Percentiles rank a stretch among this genome's conserved stretches.
phyloP scores from a whole-genome alignment of 2,888 invertebrate genomes.

The Rhingia campestris region DNA sequence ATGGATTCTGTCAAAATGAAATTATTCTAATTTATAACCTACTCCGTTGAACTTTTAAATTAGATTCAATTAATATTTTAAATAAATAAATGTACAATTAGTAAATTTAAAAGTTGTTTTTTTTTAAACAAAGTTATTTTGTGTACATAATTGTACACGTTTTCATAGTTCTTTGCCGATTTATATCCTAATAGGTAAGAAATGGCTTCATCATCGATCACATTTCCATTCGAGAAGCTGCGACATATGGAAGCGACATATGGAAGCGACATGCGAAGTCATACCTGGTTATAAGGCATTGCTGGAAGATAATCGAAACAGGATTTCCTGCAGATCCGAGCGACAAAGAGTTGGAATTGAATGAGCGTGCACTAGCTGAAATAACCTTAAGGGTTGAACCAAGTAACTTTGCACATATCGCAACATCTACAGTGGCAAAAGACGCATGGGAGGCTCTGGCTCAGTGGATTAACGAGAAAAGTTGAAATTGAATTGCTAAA shows the following conservation, averaged over 20 bases:
- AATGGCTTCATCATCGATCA: conserved; percentile 24
- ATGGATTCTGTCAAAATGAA: too few relatives aligned
- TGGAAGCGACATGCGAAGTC: conserved; percentile 63
- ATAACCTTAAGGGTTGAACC: too few relatives aligned
- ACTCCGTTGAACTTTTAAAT: neutral
- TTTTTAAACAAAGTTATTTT: neutral
- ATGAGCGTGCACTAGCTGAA: too few relatives aligned
- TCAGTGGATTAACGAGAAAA: conserved; percentile 14
- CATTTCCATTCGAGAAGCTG: conserved; percentile 53
- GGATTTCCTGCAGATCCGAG: conserved; percentile 39
- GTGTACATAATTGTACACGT: neutral
- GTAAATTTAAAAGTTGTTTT: neutral
- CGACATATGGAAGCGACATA: conserved; percentile 71
- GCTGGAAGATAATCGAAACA: conserved; percentile 59
- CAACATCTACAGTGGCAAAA: too few relatives aligned
- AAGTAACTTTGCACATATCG: too few relatives aligned
- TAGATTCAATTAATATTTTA: neutral
- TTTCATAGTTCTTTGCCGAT: conserved; percentile 13
- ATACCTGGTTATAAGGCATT: conserved; percentile 42
- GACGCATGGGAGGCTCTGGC: conserved; percentile 20
- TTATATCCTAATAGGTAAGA: neutral
- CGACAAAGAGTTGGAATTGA: conserved; percentile 56
- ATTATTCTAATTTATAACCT: neutral
- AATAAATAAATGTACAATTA: neutral
- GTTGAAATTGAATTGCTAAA: conserved; percentile 30